Conservation (phyloP, 1,140 invertebrate species). For the Hyles euphorbiae region DNA sequence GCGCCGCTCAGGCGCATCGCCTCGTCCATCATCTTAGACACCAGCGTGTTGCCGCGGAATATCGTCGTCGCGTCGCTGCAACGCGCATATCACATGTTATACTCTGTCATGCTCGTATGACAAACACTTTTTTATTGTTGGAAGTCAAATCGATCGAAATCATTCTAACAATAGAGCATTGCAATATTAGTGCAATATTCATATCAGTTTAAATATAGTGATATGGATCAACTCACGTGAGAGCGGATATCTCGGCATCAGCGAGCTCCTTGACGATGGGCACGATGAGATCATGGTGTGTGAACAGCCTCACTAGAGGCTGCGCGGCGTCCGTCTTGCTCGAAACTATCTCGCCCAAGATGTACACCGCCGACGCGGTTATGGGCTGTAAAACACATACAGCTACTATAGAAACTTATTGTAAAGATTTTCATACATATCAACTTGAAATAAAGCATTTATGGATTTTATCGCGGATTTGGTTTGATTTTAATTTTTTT, state of each 20-base stretch:
- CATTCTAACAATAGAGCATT: no score
- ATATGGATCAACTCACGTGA: slow-evolving; percentile 81
- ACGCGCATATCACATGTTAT: neutral
- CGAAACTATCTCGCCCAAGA: slow-evolving; percentile 90
- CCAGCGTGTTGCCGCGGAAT: slow-evolving; percentile 94
- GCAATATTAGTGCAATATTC: no score
- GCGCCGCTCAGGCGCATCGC: slow-evolving; percentile 93
- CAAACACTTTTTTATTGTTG: no score
- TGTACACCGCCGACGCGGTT: slow-evolving; percentile 88
- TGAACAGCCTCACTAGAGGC: slow-evolving; percentile 88
- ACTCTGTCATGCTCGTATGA: neutral
- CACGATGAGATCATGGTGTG: slow-evolving; percentile 89
- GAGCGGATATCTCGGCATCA: slow-evolving; percentile 89
- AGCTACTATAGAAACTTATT: no score
- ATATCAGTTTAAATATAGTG: no score
- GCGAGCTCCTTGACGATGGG: slow-evolving; percentile 88
- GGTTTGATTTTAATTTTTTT: no score
- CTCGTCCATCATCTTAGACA: slow-evolving; percentile 97
- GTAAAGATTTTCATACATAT: neutral
- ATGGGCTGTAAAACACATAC: slow-evolving; percentile 79
- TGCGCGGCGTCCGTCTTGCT: slow-evolving; percentile 92
- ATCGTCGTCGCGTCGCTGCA: slow-evolving; percentile 93
- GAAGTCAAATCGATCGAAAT: no score
- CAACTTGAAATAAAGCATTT: no score
- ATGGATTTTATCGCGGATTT: no score